phyloP scores from a whole-genome alignment of 2,113 vertebrate species.

The Cyprinodon brontotheroides region DNA sequence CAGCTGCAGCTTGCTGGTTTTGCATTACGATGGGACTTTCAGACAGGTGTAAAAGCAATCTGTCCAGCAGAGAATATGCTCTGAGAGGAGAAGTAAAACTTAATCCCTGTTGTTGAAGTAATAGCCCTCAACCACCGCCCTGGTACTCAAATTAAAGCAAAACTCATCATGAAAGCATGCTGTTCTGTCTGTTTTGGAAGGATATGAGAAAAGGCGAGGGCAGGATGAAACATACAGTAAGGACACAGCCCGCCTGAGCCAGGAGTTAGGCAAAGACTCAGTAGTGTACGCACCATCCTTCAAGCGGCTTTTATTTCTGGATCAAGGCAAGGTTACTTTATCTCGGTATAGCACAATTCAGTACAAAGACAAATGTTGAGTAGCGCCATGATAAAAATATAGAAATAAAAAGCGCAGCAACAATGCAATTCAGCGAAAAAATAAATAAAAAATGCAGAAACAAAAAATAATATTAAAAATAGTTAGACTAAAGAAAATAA shows the following conservation, averaged over 20 bases:
- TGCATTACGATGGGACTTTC: slow-evolving; percentile 3
- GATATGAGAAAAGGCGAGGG: background rate
- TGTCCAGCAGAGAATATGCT: slow-evolving; percentile 8
- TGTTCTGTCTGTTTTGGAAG: background rate
- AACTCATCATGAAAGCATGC: background rate
- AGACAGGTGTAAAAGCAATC: slow-evolving; percentile 44
- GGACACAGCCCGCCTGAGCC: background rate
- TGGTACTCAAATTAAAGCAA: slow-evolving; percentile 3
- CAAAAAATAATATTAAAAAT: too few species aligned
- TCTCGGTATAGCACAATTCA: too few species aligned
- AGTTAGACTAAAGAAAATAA: too few species aligned
- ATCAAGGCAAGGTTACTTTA: too few species aligned
- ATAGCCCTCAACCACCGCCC: slow-evolving; percentile 3
- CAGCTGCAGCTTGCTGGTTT: slow-evolving; percentile 12
- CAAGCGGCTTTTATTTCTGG: too few species aligned
- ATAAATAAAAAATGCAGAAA: too few species aligned
- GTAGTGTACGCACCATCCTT: background rate
- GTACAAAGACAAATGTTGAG: too few species aligned
- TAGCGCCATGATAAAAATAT: too few species aligned
- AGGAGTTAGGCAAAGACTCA: background rate
- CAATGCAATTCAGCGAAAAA: too few species aligned
- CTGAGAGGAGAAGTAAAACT: slow-evolving; percentile 8
- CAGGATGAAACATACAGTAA: background rate
- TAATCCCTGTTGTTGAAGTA: slow-evolving; percentile 23
- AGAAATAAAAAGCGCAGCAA: too few species aligned